Evolutionary conservation across 2,888 invertebrate species (phyloP), one percentile per base, ranked within the genome.

Genomic region (Geophilus truncorum): DNA sequence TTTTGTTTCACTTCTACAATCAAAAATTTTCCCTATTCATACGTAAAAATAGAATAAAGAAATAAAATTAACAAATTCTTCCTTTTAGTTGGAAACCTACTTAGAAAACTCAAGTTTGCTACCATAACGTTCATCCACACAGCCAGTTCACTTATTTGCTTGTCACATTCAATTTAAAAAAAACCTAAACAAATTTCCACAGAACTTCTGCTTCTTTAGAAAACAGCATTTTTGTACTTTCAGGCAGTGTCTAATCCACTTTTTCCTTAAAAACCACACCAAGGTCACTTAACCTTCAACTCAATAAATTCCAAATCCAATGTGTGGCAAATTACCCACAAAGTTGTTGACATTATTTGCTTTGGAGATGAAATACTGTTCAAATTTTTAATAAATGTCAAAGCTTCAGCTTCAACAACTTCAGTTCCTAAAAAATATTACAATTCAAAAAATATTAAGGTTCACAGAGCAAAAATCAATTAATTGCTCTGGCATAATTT

Each of bases 211-310:
- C 25, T 70, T 70, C 12, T 25, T 70, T 15, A 70, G 12, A 70
- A 70, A 15, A 12, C 70, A 70, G 70, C 28, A 28, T 28, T 70
- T 70, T 70, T 70, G 70, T 70, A 70, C 70, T 70, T 70, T 70
- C 70, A 70, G 70, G 70, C 70, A 70, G 25, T 70, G 70, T 70
- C 70, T 70, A 70, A 70, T 70, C 70, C 70, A 62, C n/a, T 28
- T 70, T 70, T 70, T 51, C 7, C 51, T n/a, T 51, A 51, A 51
- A n/a, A n/a, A 51, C 51, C n/a, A 51, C n/a, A 5, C 18, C 51
- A 21, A 51, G 32, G 4, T 32, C 32, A 32, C 32, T 9, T 18
- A 51, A 21, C 40, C 12, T 15, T n/a, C 7, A n/a, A n/a, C 1
- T 18, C 18, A n/a, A 51, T 51, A n/a, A 40, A 12, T 40, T 40